Conservation (phyloP, 2,888 invertebrate species). For the Andrena marginata region DNA sequence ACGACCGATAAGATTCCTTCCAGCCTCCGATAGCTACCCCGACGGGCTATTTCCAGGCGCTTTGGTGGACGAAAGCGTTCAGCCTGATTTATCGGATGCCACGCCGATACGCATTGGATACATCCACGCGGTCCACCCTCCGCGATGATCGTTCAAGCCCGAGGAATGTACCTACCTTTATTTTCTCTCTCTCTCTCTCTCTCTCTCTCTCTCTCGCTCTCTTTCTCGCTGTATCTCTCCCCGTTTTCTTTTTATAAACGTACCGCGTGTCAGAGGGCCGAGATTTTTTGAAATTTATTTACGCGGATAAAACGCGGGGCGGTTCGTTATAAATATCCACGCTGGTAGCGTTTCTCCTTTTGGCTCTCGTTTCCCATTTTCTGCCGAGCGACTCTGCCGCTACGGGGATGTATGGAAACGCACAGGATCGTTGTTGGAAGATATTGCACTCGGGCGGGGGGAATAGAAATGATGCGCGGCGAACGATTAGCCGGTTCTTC, state of each 20-base stretch:
- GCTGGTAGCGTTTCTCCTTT: not conserved
- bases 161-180: not conserved
- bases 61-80: constrained; percentile 33
- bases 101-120: constrained; percentile 23
- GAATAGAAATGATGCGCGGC: constrained; percentile 10
- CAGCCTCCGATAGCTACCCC: not conserved
- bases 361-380: not conserved
- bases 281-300: constrained; percentile 9
- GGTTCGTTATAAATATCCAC: constrained; percentile 5
- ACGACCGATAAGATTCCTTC: constrained; percentile 51
- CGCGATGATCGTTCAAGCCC: not conserved
- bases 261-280: not conserved
- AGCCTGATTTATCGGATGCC: constrained; percentile 41
- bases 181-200: not conserved
- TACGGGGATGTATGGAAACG: not conserved
- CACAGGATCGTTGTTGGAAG: not conserved
- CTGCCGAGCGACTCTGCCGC: not conserved
- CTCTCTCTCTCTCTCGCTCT: not conserved
- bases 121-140: not conserved
- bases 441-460: not conserved
- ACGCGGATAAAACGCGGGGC: not conserved
- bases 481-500: constrained; percentile 9
- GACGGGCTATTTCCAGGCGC: constrained; percentile 42
- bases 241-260: constrained; percentile 8
- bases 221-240: too few species aligned